Evolutionary conservation across 2,797 vertebrate genomes (phyloP), one percentile per base, ranked within the genome.

Genomic region (Scyliorhinus canicula): DNA sequence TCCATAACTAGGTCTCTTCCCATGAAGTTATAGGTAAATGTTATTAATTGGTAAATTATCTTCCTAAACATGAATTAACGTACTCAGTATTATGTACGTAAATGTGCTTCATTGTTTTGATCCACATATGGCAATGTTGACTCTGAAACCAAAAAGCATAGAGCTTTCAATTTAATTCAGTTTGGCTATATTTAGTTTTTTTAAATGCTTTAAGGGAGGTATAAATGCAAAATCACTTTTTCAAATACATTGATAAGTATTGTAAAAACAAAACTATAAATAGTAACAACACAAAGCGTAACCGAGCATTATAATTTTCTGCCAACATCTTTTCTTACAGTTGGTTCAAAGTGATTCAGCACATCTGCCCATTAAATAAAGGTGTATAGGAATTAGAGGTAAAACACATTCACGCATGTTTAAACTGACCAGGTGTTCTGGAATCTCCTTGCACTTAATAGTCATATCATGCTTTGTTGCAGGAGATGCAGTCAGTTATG

Each of bases 71-170:
- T 63, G 88, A 91, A 60, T 65, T 91, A 60, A 91, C 6, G 11
- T 40, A 44, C 19, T 63, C 31, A n/a, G 85, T 16, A 55, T 44
- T 65, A 8, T 9, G 2, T 24, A 19, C n/a, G 52, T 57, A 28
- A 90, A 90, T 60, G 52, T 57, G 86, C 86, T 90, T 26, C 86
- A 65, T 93, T 93, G 60, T 57, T 31, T 21, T 93, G 60, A 31
- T 93, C 21, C 60, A 26, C 60, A 93, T 26, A 65, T 44, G n/a
- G 35, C 21, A 93, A 19, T 65, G 55, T 3, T 63, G 65, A 65
- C 26, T 26, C 40, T 93, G 16, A 65, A 40, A 63, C 19, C 21
- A 60, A 26, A 67, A 93, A 63, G 40, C 31, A 11, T 19, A 26
- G 21, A 3, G 40, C 7, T 44, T 60, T 19, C 35, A n/a, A 35